Evolutionary conservation across 1,140 invertebrate genomes (phyloP).

Genomic region (Tribolium madens): DNA sequence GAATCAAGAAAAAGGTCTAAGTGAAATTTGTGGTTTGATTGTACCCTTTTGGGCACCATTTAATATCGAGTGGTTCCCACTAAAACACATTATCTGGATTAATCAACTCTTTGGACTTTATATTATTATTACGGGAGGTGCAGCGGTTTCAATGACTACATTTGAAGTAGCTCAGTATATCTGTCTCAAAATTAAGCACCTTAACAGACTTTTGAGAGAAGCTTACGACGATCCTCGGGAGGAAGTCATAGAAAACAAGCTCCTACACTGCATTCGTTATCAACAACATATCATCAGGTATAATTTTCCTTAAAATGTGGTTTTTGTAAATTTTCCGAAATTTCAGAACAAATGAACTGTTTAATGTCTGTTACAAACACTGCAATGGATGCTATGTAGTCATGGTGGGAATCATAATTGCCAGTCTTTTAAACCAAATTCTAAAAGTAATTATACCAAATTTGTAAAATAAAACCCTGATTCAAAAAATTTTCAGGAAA

Average conservation of each 20-base stretch:
- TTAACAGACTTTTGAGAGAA: not conserved
- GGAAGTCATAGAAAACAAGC: not conserved
- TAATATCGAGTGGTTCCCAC: not conserved
- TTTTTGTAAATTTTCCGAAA: too few species aligned
- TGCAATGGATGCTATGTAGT: not conserved
- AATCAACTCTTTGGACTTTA: not conserved
- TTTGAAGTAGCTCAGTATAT: not conserved
- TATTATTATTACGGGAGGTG: not conserved
- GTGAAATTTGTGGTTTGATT: not conserved
- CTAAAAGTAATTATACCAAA: not conserved
- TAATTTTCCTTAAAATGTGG: not conserved
- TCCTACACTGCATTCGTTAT: not conserved
- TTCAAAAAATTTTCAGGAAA: not conserved
- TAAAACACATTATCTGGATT: not conserved
- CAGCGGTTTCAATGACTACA: not conserved
- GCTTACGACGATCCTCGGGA: not conserved
- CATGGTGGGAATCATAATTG: not conserved
- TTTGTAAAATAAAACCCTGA: not conserved
- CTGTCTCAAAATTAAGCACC: not conserved
- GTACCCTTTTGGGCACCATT: not conserved
- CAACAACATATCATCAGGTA: slow-evolving; percentile 5
- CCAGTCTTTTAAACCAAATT: not conserved
- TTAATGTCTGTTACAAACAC: not conserved
- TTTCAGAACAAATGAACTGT: not conserved
- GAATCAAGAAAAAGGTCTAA: not conserved